Conservation (phyloP, 2,888 invertebrate genomes). For the Anagyrus pseudococci region DNA sequence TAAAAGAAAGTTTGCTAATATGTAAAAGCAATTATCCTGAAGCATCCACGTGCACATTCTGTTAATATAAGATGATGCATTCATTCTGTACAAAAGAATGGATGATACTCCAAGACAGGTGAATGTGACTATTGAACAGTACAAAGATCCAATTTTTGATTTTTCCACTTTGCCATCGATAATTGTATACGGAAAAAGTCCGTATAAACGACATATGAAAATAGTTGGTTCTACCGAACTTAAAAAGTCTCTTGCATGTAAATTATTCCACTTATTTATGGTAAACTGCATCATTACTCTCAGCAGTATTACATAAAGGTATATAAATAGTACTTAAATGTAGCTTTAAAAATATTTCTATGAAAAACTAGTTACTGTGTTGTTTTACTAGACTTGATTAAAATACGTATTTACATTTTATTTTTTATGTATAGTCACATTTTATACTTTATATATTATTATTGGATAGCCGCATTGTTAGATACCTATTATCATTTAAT, state of each 20-base stretch:
- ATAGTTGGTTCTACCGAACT: conserved; percentile 45
- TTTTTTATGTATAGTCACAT: no score
- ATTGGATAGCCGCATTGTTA: no score
- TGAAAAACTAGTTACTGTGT: no score
- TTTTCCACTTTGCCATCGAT: conserved; percentile 18
- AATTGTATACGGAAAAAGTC: conserved; percentile 47
- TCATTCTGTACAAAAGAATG: neutral
- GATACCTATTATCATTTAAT: no score
- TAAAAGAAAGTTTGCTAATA: conserved; percentile 38
- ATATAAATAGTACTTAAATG: neutral
- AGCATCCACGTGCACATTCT: conserved; percentile 36
- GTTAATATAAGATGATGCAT: conserved; percentile 23
- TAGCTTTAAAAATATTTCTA: no score
- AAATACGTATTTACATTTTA: no score
- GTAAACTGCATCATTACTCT: conserved; percentile 1
- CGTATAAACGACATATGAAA: conserved; percentile 39
- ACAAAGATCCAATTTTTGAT: conserved; percentile 37
- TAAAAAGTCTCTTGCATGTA: conserved; percentile 36
- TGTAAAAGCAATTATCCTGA: conserved; percentile 42
- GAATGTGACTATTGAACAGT: conserved; percentile 32
- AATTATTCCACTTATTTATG: conserved; percentile 38
- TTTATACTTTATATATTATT: no score
- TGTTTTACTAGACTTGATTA: no score
- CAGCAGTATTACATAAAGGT: no score
- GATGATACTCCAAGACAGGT: conserved; percentile 5